Conservation (phyloP, 2,797 vertebrate genomes). For the Remorina albescens region DNA sequence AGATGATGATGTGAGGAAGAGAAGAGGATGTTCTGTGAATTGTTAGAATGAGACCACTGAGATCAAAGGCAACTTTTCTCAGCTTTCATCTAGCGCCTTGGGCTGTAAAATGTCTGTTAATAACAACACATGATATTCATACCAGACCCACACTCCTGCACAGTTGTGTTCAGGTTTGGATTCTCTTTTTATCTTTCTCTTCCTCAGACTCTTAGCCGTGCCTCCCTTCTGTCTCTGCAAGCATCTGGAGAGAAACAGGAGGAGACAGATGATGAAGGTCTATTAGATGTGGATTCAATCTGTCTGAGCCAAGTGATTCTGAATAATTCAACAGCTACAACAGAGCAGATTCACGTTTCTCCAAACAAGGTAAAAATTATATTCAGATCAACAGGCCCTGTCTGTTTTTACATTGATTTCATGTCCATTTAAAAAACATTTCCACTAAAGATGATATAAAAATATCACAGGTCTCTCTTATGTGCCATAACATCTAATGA, state of each 20-base stretch:
- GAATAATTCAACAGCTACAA: not conserved
- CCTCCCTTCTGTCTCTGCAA: conserved; percentile 14
- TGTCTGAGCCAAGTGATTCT: not conserved
- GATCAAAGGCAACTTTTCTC: conserved; percentile 45
- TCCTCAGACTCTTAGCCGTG: conserved; percentile 31
- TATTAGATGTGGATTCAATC: conserved; percentile 17
- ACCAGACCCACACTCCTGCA: conserved; percentile 15
- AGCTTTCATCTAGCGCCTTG: conserved; percentile 30
- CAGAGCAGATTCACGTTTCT: not conserved
- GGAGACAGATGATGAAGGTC: conserved; percentile 15
- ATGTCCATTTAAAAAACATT: not conserved
- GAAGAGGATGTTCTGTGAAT: conserved; percentile 10
- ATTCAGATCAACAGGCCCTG: not conserved
- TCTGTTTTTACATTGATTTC: not conserved
- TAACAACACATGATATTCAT: conserved; percentile 28
- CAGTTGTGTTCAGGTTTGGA: conserved; percentile 4
- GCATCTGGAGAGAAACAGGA: conserved; percentile 13
- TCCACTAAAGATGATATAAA: too few relatives aligned
- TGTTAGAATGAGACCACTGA: too few relatives aligned
- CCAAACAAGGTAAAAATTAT: not conserved
- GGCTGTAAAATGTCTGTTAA: conserved; percentile 34
- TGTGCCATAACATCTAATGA: too few relatives aligned
- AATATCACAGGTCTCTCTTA: too few relatives aligned
- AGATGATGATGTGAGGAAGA: conserved; percentile 17
- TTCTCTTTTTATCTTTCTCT: conserved; percentile 37